A percentile compares a stretch with the other conserved stretches of the same genome.
phyloP scores from a whole-genome alignment of 2,888 invertebrate genomes.

The Aspidiotus rigidus region DNA sequence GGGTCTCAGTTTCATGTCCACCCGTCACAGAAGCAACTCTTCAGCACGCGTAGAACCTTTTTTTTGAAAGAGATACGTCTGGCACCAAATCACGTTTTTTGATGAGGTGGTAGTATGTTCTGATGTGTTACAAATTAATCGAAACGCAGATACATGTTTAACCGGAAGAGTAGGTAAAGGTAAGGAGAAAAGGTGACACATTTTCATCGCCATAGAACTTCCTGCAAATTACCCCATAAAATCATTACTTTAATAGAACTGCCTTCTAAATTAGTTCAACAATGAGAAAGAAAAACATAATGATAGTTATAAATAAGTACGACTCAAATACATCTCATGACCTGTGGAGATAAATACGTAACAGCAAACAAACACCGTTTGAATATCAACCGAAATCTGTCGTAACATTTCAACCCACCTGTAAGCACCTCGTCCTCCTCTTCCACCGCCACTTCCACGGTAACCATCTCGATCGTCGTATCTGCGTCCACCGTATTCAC shows the following conservation, averaged over 20 bases:
- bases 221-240: slow-evolving; percentile 36
- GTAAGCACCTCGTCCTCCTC: neutral
- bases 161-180: slow-evolving; percentile 27
- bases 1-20: neutral
- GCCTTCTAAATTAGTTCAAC: slow-evolving; percentile 24
- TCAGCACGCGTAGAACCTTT: slow-evolving; percentile 19
- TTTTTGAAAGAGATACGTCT: slow-evolving; percentile 16
- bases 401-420: neutral
- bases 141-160: slow-evolving; percentile 21
- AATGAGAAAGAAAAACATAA: slow-evolving; percentile 6
- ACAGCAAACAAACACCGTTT: slow-evolving; percentile 12
- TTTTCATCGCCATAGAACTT: slow-evolving; percentile 31
- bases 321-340: slow-evolving; percentile 17
- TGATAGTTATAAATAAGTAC: neutral
- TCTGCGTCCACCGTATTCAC: slow-evolving; percentile 1
- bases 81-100: slow-evolving; percentile 18
- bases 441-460: slow-evolving; percentile 21
- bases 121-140: slow-evolving; percentile 22
- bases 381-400: neutral
- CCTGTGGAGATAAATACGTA: slow-evolving; percentile 19
- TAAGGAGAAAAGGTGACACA: slow-evolving; percentile 28
- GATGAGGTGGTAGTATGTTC: slow-evolving; percentile 6
- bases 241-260: slow-evolving; percentile 29
- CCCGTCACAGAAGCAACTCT: slow-evolving; percentile 26
- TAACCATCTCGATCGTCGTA: slow-evolving; percentile 31